Evolutionary conservation across 1,140 invertebrate genomes (phyloP).

Genomic region (Penaeus japonicus): DNA sequence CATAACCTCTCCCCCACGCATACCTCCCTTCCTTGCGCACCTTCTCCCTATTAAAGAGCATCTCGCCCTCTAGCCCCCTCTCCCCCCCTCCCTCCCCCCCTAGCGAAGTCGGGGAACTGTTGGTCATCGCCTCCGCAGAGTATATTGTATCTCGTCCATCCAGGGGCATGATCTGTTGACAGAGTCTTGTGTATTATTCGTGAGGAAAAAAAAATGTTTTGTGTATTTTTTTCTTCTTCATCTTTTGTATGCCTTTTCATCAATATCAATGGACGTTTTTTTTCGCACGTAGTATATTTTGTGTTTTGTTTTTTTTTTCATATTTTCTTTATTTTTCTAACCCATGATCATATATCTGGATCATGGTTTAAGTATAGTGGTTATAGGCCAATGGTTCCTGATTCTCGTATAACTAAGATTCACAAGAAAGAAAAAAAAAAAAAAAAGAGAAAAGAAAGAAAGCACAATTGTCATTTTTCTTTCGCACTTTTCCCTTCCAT

Average conservation of each 20-base stretch:
- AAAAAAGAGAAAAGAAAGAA: too few relatives aligned
- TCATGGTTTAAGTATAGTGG: too few relatives aligned
- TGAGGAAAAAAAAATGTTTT: not conserved
- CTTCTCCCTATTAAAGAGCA: not conserved
- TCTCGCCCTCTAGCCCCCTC: not conserved
- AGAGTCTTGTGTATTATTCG: not conserved
- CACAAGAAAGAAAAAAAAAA: not conserved
- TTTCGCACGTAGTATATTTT: too few relatives aligned
- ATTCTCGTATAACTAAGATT: not conserved
- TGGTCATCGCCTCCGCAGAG: not conserved
- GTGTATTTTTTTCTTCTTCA: too few relatives aligned
- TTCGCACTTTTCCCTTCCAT: not conserved
- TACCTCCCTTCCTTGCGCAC: not conserved
- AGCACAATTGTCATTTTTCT: not conserved
- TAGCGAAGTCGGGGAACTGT: not conserved
- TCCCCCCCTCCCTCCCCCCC: not conserved
- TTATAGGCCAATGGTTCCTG: too few relatives aligned
- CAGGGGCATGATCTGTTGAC: not conserved
- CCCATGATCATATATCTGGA: too few relatives aligned
- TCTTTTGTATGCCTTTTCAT: too few relatives aligned
- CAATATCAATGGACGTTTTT: too few relatives aligned
- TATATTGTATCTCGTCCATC: too few relatives aligned
- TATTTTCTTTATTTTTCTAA: too few relatives aligned
- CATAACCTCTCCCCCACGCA: too few relatives aligned
- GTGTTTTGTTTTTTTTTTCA: too few relatives aligned